phyloP scores from a whole-genome alignment of 2,113 vertebrate genomes.

The Diphyllodes magnificus region DNA sequence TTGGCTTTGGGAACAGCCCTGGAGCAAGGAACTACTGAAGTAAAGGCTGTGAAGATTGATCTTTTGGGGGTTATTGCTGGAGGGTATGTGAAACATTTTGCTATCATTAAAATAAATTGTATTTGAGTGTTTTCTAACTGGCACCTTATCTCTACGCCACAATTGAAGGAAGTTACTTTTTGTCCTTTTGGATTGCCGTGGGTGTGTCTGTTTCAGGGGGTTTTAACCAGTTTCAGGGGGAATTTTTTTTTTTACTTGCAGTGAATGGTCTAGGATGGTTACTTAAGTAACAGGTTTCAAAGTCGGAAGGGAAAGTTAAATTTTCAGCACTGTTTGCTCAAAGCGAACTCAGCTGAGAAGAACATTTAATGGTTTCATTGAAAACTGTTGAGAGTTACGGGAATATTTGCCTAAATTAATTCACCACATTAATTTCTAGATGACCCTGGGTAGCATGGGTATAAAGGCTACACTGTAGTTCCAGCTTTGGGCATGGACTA shows the following conservation, averaged over 20 bases:
- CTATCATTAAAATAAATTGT: neutral
- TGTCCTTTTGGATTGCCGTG: neutral
- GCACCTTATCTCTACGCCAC: neutral
- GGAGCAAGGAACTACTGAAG: neutral
- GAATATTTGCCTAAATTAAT: neutral
- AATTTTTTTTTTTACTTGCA: neutral
- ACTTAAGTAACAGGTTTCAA: neutral
- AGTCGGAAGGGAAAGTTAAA: neutral
- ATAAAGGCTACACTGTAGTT: neutral
- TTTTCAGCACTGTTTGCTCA: neutral
- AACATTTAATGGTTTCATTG: neutral
- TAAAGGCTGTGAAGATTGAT: neutral
- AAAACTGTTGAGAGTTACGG: neutral
- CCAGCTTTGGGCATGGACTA: neutral
- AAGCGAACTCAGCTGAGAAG: neutral
- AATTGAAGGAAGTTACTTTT: conserved; percentile 32
- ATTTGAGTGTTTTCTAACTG: neutral
- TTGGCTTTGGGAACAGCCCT: neutral
- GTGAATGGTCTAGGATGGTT: neutral
- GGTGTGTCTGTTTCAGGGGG: neutral
- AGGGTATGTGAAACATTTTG: neutral
- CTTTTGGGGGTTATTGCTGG: neutral
- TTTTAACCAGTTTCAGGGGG: neutral
- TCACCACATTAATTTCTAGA: neutral
- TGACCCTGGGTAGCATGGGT: neutral